Evolutionary conservation across 1,140 invertebrate species (phyloP), one percentile per base, ranked within the genome.

Genomic region (Daktulosphaira vitifoliae): DNA sequence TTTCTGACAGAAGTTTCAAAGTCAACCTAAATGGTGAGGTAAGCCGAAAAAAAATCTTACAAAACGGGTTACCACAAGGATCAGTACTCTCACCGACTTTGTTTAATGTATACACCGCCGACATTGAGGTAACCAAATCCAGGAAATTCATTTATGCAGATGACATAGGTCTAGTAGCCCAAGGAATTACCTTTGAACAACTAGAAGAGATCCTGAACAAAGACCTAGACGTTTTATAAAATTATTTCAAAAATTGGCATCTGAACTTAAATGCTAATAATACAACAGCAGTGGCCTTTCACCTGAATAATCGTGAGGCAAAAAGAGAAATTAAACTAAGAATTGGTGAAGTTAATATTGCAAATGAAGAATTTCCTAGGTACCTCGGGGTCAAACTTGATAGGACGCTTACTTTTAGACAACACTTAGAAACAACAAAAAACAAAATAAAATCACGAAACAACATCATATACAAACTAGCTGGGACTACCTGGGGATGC

Each of bases 61-160:
- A 66, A 52, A 52, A 66, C 29, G 50, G 65, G 26, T 39, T 67
- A 39, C 59, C 29, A 51, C 50, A 67, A 49, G 26, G 49, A 44
- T 67, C 59, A 52, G 22, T 50, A 13, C 48, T 50, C 46, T 49
- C 20, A 49, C 22, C 22, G 3, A 23, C 46, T 3, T 20, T 49
- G 46, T 23, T 49, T 49, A 49, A 49, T 49, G 46, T 49, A 5
- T 49, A 49, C 20, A 49, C 46, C 13, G 46, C 46, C n/a, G 15
- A 50, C 23, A 49, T 49, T 49, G 20, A 23, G 22, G 46, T 22
- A 49, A 49, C 46, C 9, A 44, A 44, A 44, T 49, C 46, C 13
- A 16, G 46, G 6, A 49, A 49, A 23, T 49, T 23, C 3, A 23
- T 25, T 2, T 25, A 25, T 22, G 46, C 23, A 16, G n/a, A 51